phyloP scores from a whole-genome alignment of 2,797 vertebrate genomes.

The Nyctalus aviator region DNA sequence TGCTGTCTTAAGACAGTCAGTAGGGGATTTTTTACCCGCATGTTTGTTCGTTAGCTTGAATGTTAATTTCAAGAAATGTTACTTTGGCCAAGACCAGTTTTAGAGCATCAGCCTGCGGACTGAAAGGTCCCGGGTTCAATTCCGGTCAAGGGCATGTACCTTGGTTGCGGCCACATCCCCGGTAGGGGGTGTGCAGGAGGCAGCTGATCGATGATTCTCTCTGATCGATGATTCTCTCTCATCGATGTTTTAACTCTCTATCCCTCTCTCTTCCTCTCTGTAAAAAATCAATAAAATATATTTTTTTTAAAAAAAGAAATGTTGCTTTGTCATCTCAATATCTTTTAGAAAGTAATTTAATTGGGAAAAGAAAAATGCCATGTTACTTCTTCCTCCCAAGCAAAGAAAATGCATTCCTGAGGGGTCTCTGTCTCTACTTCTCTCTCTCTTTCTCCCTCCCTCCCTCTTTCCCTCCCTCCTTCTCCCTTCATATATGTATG shows the following conservation, averaged over 20 bases:
- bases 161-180: too few relatives aligned
- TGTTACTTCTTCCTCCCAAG: conserved; percentile 41
- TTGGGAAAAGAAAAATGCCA: conserved; percentile 1
- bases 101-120: too few relatives aligned
- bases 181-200: too few relatives aligned
- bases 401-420: background rate
- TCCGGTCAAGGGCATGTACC: too few relatives aligned
- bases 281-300: too few relatives aligned
- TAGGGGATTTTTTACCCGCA: background rate
- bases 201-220: too few relatives aligned
- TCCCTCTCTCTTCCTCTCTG: too few relatives aligned
- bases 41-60: conserved; percentile 22
- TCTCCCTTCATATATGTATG: background rate
- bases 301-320: conserved; percentile 17
- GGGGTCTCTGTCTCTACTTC: background rate
- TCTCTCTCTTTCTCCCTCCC: background rate
- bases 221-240: too few relatives aligned
- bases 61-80: conserved; percentile 45
- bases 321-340: conserved; percentile 33
- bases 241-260: too few relatives aligned
- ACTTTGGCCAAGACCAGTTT: background rate
- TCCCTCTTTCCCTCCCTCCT: background rate
- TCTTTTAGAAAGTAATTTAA: conserved; percentile 46
- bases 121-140: too few relatives aligned
- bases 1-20: conserved; percentile 19